phyloP scores from a whole-genome alignment of 2,797 vertebrate species.

The Poecile montanus region DNA sequence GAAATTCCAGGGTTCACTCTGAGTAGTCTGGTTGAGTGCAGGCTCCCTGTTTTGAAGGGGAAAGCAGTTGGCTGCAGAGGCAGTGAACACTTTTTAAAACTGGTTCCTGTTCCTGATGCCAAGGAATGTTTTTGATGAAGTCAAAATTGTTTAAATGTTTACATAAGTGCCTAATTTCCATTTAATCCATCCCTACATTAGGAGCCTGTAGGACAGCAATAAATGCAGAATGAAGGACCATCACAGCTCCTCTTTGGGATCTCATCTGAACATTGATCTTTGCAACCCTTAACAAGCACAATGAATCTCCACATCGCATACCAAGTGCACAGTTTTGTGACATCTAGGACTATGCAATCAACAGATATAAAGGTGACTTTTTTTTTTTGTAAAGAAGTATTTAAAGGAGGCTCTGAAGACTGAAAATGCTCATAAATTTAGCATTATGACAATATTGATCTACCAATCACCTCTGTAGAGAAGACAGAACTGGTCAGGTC shows the following conservation, averaged over 20 bases:
- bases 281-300: background rate
- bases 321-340: background rate
- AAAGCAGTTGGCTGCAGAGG: background rate
- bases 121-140: background rate
- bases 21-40: background rate
- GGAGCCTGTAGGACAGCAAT: background rate
- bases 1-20: background rate
- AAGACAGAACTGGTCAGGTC: background rate
- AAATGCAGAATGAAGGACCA: background rate
- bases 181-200: background rate
- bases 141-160: background rate
- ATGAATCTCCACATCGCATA: background rate
- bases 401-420: background rate
- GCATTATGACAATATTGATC: background rate
- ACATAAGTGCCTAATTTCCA: background rate
- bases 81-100: background rate
- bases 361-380: background rate
- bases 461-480: accelerated
- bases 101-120: background rate
- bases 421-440: background rate
- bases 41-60: background rate
- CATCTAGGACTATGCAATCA: background rate
- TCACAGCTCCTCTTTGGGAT: background rate
- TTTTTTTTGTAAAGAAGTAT: background rate
- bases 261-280: background rate